A percentile compares a stretch with the other conserved stretches of the same genome.
phyloP scores from a whole-genome alignment of 2,113 vertebrate genomes.

The Callorhinus ursinus region DNA sequence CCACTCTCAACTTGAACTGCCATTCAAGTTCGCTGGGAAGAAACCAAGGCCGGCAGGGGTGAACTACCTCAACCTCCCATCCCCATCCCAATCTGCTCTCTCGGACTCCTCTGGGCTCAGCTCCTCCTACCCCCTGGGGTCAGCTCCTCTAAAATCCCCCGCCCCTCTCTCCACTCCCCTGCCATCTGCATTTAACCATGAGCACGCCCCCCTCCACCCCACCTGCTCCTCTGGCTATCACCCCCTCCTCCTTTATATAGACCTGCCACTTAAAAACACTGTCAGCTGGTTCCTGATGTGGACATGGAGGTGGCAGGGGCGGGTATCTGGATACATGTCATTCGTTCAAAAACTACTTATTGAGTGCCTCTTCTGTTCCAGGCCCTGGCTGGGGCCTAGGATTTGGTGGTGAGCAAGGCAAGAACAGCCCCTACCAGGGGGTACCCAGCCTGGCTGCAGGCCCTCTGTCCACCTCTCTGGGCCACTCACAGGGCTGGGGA shows the following conservation, averaged over 20 bases:
- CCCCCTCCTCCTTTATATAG: background rate
- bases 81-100: background rate
- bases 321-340: background rate
- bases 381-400: background rate
- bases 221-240: background rate
- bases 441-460: background rate
- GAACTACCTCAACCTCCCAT: background rate
- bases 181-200: background rate
- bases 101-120: background rate
- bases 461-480: background rate
- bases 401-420: conserved; percentile 15
- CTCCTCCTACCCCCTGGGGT: background rate
- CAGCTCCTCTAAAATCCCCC: background rate
- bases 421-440: background rate
- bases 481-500: background rate
- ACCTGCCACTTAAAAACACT: background rate
- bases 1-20: background rate
- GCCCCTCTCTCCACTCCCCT: background rate
- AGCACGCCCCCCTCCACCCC: background rate
- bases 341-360: background rate
- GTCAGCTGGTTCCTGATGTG: background rate
- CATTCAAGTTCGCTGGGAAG: background rate
- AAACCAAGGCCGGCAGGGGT: background rate
- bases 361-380: background rate
- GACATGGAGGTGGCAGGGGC: background rate